A percentile compares a stretch with the other conserved stretches of the same genome.
phyloP scores from a whole-genome alignment of 2,797 vertebrate genomes.

The Betta splendens region DNA sequence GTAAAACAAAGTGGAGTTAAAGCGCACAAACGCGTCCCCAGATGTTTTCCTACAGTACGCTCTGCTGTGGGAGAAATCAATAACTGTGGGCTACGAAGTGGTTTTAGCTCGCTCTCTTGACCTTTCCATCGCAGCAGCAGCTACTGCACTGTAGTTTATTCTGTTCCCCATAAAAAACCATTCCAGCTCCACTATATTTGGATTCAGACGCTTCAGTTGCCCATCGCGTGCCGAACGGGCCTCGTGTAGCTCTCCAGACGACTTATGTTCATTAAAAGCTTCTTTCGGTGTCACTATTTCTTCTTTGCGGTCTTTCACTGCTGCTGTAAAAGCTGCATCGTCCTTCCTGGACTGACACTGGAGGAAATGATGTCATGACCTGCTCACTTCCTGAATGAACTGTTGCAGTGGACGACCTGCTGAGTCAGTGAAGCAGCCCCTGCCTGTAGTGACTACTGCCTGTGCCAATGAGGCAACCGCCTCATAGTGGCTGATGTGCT shows the following conservation, averaged over 20 bases:
- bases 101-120: slow-evolving; percentile 68
- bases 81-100: slow-evolving; percentile 71
- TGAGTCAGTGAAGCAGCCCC: slow-evolving; percentile 48
- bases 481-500: not conserved
- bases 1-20: slow-evolving; percentile 65
- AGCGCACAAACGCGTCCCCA: slow-evolving; percentile 62
- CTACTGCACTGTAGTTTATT: slow-evolving; percentile 49
- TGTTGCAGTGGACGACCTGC: slow-evolving; percentile 64
- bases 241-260: slow-evolving; percentile 6
- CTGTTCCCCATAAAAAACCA: slow-evolving; percentile 45
- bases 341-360: slow-evolving; percentile 74
- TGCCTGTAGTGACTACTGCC: slow-evolving; percentile 19
- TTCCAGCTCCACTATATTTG: slow-evolving; percentile 52
- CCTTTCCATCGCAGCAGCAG: slow-evolving; percentile 64
- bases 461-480: not conserved
- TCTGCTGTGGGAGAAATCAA: slow-evolving; percentile 73
- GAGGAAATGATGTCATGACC: slow-evolving; percentile 84
- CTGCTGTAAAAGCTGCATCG: slow-evolving; percentile 55
- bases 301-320: not conserved
- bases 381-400: slow-evolving; percentile 83
- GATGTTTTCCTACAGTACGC: slow-evolving; percentile 60
- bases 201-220: slow-evolving; percentile 48
- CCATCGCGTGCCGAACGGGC: slow-evolving; percentile 13
- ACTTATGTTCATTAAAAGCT: slow-evolving; percentile 6
- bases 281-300: not conserved